phyloP scores from a whole-genome alignment of 1,140 invertebrate genomes.

The Palaemon carinicauda region DNA sequence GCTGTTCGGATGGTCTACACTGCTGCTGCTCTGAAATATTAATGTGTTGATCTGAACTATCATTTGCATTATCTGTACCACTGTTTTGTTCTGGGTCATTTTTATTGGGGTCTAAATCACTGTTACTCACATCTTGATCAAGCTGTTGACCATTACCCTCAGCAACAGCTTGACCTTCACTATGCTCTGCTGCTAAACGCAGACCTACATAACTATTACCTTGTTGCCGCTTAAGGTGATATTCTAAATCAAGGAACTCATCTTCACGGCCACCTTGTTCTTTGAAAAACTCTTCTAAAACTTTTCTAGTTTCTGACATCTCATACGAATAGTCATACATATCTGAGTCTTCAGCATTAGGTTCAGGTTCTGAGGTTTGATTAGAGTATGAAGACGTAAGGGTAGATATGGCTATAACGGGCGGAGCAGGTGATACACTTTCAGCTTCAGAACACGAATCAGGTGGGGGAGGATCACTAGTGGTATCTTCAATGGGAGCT shows the following conservation, averaged over 20 bases:
- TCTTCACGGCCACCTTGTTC: conserved; percentile 68
- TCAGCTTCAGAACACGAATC: conserved; percentile 48
- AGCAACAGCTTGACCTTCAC: conserved; percentile 61
- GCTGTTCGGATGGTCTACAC: conserved; percentile 3
- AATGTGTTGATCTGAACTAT: conserved; percentile 31
- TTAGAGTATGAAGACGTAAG: conserved; percentile 57
- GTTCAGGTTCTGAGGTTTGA: conserved; percentile 35
- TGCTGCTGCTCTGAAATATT: conserved; percentile 15
- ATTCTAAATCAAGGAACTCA: conserved; percentile 76
- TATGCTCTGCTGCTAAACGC: conserved; percentile 74
- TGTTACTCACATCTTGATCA: neutral
- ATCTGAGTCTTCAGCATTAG: conserved; percentile 14
- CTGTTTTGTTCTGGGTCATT: conserved; percentile 31
- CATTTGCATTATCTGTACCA: conserved; percentile 12
- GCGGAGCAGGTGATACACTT: conserved; percentile 48
- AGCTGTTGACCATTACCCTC: conserved; percentile 28
- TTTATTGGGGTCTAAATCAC: conserved; percentile 32
- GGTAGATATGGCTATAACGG: conserved; percentile 56
- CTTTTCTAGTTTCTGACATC: conserved; percentile 89
- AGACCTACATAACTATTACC: conserved; percentile 83
- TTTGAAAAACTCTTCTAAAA: conserved; percentile 90
- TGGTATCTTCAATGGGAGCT: conserved; percentile 23
- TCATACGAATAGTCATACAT: conserved; percentile 77
- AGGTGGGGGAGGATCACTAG: conserved; percentile 22
- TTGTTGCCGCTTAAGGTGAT: conserved; percentile 78